Percentiles rank a stretch among this genome's conserved stretches.
phyloP scores from a whole-genome alignment of 1,140 invertebrate species.

The Platorchestia sp. region DNA sequence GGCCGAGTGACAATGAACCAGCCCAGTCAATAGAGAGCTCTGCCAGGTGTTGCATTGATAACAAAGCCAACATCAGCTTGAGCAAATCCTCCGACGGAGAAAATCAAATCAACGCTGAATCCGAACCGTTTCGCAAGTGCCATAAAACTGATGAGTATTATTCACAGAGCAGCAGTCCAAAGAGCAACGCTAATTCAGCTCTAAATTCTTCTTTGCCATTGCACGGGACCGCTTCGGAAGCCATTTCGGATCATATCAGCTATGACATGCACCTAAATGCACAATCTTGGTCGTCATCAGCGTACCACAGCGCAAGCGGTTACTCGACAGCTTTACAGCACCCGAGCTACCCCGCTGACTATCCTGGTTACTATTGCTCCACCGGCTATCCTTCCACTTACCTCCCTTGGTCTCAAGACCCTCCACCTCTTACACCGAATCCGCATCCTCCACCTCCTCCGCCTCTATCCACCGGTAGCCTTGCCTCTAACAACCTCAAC shows the following conservation, averaged over 20 bases:
- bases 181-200: not conserved
- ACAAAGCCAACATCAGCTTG: conserved; percentile 15
- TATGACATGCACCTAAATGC: conserved; percentile 50
- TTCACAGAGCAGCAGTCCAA: not conserved
- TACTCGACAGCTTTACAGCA: conserved; percentile 31
- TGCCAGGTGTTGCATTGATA: not conserved
- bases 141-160: conserved; percentile 48
- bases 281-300: conserved; percentile 48
- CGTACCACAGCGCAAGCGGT: conserved; percentile 30
- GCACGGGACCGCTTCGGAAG: conserved; percentile 43
- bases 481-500: conserved; percentile 44
- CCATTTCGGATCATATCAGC: conserved; percentile 51
- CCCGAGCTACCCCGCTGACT: conserved; percentile 33
- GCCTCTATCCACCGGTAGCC: conserved; percentile 8
- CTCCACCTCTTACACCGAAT: conserved; percentile 7
- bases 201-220: conserved; percentile 32
- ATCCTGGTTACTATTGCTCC: conserved; percentile 45
- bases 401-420: conserved; percentile 45
- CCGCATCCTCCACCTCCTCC: conserved; percentile 45
- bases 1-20: not conserved
- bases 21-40: not conserved
- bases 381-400: conserved; percentile 26
- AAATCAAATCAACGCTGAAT: conserved; percentile 48
- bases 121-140: not conserved
- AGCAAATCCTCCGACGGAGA: not conserved